Evolutionary conservation across 2,888 invertebrate species (phyloP), one percentile per base, ranked within the genome.

Genomic region (Hirudinaria manillensis): DNA sequence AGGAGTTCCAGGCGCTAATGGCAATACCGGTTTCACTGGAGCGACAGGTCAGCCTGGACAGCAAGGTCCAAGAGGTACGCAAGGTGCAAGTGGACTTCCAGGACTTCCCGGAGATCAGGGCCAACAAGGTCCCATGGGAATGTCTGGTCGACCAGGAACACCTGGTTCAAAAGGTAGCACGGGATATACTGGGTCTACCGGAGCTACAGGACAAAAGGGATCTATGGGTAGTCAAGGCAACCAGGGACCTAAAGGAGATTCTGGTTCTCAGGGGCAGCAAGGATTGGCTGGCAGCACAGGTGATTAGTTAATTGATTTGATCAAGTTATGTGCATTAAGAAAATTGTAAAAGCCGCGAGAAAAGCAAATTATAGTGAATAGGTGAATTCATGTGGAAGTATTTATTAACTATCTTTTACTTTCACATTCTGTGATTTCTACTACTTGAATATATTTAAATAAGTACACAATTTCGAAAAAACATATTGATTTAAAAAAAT

Each of bases 1-100:
- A 29, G 78, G 78, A 24, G 34, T 56, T 61, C 2, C 75, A 29
- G 78, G 78, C 27, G 76, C 61, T 13, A 1, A 74, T 61, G 79
- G 79, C 45, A 68, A 71, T 65, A 53, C 74, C 61, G 78, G 78
- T 34, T 72, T 51, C 4, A n/a, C 70, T 36, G 77, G 77, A 45
- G 75, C 74, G 21, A 53, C 21, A 66, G 77, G 78, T 24, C 68
- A 34, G 27, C 70, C 77, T 67, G 78, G 78, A 24, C 29, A 65
- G 21, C 74, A 45, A 38, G 78, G 78, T 38, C 34, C 56, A 24
- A 36, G 66, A 27, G 78, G 78, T 68, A 70, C 75, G 67, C 45
- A 66, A 36, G 77, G 77, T 24, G 38, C 34, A 2, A 13, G 72
- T 34, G 77, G 76, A 53, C 56, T 70, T 13, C 32, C 72, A 16